Evolutionary conservation across 1,140 invertebrate genomes (phyloP).

Genomic region (Odontomachus brunneus): DNA sequence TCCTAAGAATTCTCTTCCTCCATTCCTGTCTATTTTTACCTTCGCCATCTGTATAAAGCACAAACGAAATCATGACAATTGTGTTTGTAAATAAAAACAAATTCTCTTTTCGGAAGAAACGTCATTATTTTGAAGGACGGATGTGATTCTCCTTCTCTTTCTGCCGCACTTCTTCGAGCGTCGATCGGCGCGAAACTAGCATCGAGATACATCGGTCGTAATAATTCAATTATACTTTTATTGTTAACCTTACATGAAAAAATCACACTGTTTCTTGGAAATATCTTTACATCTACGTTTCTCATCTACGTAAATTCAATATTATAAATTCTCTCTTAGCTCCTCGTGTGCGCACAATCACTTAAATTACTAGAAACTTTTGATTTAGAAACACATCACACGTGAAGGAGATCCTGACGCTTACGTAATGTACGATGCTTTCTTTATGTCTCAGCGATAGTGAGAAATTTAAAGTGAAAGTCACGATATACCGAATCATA

Average conservation of each 20-base stretch:
- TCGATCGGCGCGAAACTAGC: neutral
- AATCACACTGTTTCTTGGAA: slow-evolving; percentile 22
- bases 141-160: neutral
- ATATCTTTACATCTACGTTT: neutral
- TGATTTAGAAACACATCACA: neutral
- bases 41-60: slow-evolving; percentile 68
- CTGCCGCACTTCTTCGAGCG: neutral
- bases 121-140: neutral
- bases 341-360: neutral
- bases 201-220: slow-evolving; percentile 7
- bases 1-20: neutral
- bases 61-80: slow-evolving; percentile 55
- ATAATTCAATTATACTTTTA: slow-evolving; percentile 53
- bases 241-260: slow-evolving; percentile 67
- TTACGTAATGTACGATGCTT: neutral
- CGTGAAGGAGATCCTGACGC: neutral
- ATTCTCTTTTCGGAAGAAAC: slow-evolving; percentile 25
- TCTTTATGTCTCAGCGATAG: neutral
- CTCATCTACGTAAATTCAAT: neutral
- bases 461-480: neutral
- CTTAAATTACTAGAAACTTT: neutral
- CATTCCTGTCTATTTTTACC: neutral
- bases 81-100: slow-evolving; percentile 71
- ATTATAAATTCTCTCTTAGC: neutral
- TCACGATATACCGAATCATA: neutral